phyloP scores from a whole-genome alignment of 1,140 invertebrate species.

The Scaptodrosophila lebanonensis region DNA sequence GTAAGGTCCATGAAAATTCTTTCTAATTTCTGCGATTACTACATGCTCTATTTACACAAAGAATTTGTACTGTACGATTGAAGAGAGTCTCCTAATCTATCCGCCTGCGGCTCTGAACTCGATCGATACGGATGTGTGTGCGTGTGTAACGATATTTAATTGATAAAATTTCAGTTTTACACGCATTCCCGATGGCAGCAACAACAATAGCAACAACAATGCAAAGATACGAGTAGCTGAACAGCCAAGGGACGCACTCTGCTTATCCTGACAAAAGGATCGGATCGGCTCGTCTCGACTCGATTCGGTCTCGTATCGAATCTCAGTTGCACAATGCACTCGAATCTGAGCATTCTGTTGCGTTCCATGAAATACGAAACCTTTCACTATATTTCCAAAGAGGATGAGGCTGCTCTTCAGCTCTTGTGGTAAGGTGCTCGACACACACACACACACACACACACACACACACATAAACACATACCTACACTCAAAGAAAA shows the following conservation, averaged over 20 bases:
- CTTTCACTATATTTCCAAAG: conserved; percentile 49
- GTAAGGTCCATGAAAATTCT: too few species aligned
- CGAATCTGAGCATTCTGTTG: neutral
- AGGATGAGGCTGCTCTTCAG: conserved; percentile 8
- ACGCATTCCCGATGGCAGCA: conserved; percentile 40
- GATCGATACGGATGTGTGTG: conserved; percentile 14
- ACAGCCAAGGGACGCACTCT: conserved; percentile 22
- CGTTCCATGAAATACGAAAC: conserved; percentile 59
- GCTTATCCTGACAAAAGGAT: conserved; percentile 62
- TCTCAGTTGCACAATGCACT: conserved; percentile 64
- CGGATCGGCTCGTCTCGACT: conserved; percentile 14
- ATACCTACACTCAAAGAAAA: too few species aligned
- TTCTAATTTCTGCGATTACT: too few species aligned
- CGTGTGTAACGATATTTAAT: conserved; percentile 58
- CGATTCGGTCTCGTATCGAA: conserved; percentile 47
- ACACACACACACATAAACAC: conserved; percentile 48
- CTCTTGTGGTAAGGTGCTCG: conserved; percentile 34
- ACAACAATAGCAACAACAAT: conserved; percentile 47
- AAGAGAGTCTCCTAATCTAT: too few species aligned
- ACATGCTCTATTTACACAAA: too few species aligned
- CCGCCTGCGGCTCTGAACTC: conserved; percentile 24
- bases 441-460: conserved; percentile 23
- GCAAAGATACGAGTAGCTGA: conserved; percentile 24
- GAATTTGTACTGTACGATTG: too few species aligned
- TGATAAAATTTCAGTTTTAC: conserved; percentile 61